Evolutionary conservation across 1,140 invertebrate species (phyloP).

Genomic region (Megalonaias nervosa): DNA sequence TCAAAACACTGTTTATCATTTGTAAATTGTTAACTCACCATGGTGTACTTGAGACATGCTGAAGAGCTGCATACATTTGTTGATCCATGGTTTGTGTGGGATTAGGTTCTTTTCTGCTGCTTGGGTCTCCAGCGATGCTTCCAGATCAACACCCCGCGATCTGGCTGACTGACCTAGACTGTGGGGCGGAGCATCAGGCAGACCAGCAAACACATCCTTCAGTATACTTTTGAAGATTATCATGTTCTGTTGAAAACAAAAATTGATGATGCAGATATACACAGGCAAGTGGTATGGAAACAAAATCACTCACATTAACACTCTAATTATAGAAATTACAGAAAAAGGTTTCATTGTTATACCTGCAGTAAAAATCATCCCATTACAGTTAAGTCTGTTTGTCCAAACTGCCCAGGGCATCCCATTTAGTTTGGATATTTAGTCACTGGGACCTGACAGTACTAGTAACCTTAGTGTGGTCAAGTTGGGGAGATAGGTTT

Average conservation of each 20-base stretch:
- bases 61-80: conserved; percentile 69
- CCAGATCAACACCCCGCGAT: conserved; percentile 53
- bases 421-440: too few species aligned
- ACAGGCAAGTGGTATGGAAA: neutral
- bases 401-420: too few species aligned
- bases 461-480: too few species aligned
- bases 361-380: too few species aligned
- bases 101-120: conserved; percentile 60
- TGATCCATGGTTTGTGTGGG: conserved; percentile 67
- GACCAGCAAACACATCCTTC: conserved; percentile 65
- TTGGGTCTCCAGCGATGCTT: conserved; percentile 60
- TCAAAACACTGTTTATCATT: too few species aligned
- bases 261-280: neutral
- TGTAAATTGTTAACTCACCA: conserved; percentile 38
- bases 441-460: too few species aligned
- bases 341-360: neutral
- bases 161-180: conserved; percentile 53
- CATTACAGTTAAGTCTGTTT: too few species aligned
- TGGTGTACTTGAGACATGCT: conserved; percentile 64
- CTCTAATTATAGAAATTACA: neutral
- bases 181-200: conserved; percentile 59
- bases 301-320: conserved; percentile 2
- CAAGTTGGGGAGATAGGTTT: too few species aligned
- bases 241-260: conserved; percentile 49
- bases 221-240: conserved; percentile 64